These are phyloP conservation scores for Sarcophaga subvicina DNA, from an alignment of 2,888 invertebrate species.

Conservation along the genomic window DNA sequence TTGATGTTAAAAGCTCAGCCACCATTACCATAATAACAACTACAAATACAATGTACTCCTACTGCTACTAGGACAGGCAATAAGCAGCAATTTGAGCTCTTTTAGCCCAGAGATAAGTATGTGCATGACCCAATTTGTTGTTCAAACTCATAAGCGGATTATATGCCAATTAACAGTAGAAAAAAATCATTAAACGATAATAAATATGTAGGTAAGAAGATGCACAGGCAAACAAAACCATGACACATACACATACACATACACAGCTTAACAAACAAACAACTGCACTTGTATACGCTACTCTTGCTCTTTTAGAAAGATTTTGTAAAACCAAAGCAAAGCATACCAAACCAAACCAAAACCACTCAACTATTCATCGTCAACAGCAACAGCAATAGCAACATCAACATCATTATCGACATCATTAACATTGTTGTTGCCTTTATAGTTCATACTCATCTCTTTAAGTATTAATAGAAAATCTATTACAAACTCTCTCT, in stretches of 20 bases:
- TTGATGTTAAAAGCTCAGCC: constrained; percentile 25
- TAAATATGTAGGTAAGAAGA: constrained; percentile 47
- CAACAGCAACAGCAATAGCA: background rate
- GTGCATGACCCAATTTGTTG: constrained; percentile 65
- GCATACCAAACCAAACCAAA: no score
- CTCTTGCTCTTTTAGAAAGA: no score
- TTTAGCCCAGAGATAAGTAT: constrained; percentile 21
- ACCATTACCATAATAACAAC: constrained; percentile 12
- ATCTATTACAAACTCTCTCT: constrained; percentile 3
- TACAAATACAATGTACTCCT: background rate
- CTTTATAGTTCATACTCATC: constrained; percentile 32
- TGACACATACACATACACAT: constrained; percentile 5
- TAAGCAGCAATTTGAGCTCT: background rate
- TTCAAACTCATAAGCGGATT: constrained; percentile 67
- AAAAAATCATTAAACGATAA: constrained; percentile 57
- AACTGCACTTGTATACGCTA: no score
- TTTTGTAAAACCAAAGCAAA: no score
- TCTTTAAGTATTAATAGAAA: constrained; percentile 7
- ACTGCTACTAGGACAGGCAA: background rate
- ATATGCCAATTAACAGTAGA: constrained; percentile 64
- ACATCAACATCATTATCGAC: background rate
- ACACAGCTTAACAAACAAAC: background rate
- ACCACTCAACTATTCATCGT: constrained; percentile 3
- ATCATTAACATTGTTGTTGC: background rate
- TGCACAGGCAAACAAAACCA: background rate